phyloP scores from a whole-genome alignment of 2,113 vertebrate species.

The Prinia subflava region DNA sequence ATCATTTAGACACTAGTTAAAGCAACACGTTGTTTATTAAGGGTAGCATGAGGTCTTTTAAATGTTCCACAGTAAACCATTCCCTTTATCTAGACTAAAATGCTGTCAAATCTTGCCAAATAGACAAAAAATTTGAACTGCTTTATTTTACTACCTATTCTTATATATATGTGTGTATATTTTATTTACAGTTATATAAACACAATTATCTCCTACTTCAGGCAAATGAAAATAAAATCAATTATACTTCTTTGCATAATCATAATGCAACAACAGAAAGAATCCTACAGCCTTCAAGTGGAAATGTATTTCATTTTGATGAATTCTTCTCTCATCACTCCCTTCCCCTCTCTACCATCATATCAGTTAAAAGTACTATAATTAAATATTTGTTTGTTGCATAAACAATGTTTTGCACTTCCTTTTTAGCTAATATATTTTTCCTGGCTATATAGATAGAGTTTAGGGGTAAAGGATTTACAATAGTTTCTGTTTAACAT shows the following conservation, averaged over 20 bases:
- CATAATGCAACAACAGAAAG: not conserved
- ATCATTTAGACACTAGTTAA: slow-evolving; percentile 17
- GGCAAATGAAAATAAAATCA: slow-evolving; percentile 1
- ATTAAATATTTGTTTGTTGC: not conserved
- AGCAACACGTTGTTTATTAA: not conserved
- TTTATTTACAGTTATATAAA: not conserved
- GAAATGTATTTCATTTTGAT: not conserved
- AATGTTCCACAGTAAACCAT: slow-evolving; percentile 64
- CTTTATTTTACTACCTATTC: not conserved
- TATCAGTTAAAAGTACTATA: not conserved
- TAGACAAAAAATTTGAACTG: not conserved
- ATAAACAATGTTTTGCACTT: not conserved
- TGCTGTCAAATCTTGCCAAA: slow-evolving; percentile 30
- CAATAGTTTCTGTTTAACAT: not conserved
- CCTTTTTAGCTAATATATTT: not conserved
- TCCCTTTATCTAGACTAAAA: slow-evolving; percentile 71
- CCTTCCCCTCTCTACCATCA: not conserved
- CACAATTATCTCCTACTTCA: not conserved
- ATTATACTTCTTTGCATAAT: not conserved
- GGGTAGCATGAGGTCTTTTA: slow-evolving; percentile 33
- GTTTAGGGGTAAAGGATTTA: not conserved
- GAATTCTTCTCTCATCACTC: not conserved
- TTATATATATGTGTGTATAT: not conserved
- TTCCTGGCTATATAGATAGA: not conserved
- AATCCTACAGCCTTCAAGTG: not conserved